Conservation (phyloP, 2,888 invertebrate genomes). For the Yponomeuta malinellus region DNA sequence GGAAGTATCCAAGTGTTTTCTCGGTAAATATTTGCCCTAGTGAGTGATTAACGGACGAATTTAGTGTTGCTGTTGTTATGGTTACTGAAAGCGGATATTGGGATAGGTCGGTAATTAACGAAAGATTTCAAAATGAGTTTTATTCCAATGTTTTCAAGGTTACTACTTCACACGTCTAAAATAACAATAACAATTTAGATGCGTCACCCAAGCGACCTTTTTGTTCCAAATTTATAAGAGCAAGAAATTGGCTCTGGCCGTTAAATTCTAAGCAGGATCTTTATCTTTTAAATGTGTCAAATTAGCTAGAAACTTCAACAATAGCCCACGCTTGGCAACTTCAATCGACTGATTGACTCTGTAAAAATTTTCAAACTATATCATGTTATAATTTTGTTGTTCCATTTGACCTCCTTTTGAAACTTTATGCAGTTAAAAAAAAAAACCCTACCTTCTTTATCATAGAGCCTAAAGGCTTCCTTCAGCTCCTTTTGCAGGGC, state of each 20-base stretch:
- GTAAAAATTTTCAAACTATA: too few relatives aligned
- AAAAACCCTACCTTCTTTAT: slow-evolving; percentile 81
- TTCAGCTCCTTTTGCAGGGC: slow-evolving; percentile 90
- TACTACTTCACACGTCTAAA: too few relatives aligned
- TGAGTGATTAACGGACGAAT: not conserved
- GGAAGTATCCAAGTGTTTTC: not conserved
- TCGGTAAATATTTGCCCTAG: not conserved
- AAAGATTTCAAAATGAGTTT: too few relatives aligned
- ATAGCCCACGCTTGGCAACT: too few relatives aligned
- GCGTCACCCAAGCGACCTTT: not conserved
- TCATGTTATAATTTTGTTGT: too few relatives aligned
- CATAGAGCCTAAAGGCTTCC: slow-evolving; percentile 92
- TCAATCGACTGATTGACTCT: too few relatives aligned
- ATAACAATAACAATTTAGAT: too few relatives aligned
- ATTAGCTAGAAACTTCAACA: not conserved
- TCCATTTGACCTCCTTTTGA: too few relatives aligned
- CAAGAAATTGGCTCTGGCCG: not conserved
- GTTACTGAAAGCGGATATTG: not conserved
- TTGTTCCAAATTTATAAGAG: not conserved
- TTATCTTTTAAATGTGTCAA: not conserved
- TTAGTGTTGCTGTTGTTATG: not conserved
- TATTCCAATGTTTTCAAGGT: too few relatives aligned
- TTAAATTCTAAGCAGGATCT: not conserved
- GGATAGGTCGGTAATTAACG: not conserved
- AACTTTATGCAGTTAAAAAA: too few relatives aligned